Evolutionary conservation across 2,113 vertebrate species (phyloP), one percentile per base, ranked within the genome.

Genomic region (Plectropomus leopardus): DNA sequence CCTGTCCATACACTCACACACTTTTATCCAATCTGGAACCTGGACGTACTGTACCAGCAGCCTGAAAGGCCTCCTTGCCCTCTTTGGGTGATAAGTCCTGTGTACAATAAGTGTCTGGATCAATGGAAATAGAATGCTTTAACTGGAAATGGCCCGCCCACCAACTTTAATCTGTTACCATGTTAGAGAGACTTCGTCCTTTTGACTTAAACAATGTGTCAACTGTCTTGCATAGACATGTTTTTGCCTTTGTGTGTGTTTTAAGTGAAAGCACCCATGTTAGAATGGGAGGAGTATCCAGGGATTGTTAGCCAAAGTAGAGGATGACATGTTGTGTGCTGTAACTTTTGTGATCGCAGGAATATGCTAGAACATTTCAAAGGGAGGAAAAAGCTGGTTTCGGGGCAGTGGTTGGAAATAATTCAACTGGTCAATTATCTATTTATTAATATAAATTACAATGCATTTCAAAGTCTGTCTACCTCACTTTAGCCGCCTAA

Each of bases 271-370:
- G 89, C 87, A 88, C 84, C 92, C 91, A 89, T 92, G 85, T 82
- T 72, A 78, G 84, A 82, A 88, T 86, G 90, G 89, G 89, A 87
- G 84, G 86, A 88, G 85, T 92, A 93, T 88, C 91, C 92, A 94
- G 91, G 91, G 88, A 94, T 90, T 83, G 93, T 92, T 94, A 92
- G 93, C 93, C 94, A 95, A 95, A 94, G 93, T 92, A 92, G 93
- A 93, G 82, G 90, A 88, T 81, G 90, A 93, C 90, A 88, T 90
- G 91, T 91, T 90, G 85, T 87, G 91, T 91, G 91, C 89, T 91
- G 88, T 93, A 92, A 93, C 85, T 92, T 83, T 89, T 93, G 86
- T 90, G 88, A 91, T 86, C 73, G 91, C 92, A 92, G 91, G 90
- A 92, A 88, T 87, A 91, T 93, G 88, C 91, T 92, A 91, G 92